Evolutionary conservation across 2,888 invertebrate species (phyloP).

Genomic region (Thymelicus sylvestris): DNA sequence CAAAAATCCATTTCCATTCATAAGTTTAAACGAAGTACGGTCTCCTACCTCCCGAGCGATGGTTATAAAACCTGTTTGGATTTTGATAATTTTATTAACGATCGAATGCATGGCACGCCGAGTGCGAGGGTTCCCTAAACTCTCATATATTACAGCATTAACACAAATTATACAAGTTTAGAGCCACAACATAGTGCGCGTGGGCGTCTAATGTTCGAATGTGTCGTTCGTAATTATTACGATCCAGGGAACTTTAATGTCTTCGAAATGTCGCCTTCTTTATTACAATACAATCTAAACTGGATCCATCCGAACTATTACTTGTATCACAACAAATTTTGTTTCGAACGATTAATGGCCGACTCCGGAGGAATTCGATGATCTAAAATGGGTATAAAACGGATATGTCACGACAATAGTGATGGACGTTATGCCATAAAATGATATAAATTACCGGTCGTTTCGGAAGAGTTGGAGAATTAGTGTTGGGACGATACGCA

Average conservation of each 20-base stretch:
- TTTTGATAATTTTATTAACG: conserved; percentile 85
- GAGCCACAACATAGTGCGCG: conserved; percentile 80
- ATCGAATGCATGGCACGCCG: conserved; percentile 76
- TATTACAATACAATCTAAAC: conserved; percentile 79
- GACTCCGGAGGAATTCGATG: conserved; percentile 42
- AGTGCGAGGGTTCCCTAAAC: conserved; percentile 74
- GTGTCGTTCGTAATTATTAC: conserved; percentile 83
- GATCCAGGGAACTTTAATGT: conserved; percentile 82
- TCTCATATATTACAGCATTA: conserved; percentile 84
- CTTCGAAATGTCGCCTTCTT: conserved; percentile 79
- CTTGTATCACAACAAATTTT: conserved; percentile 71
- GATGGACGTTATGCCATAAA: conserved; percentile 32
- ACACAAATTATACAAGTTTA: conserved; percentile 84
- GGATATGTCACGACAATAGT: conserved; percentile 26
- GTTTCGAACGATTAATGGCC: conserved; percentile 59
- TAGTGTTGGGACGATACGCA: conserved; percentile 76
- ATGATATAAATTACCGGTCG: conserved; percentile 39
- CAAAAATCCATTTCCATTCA: conserved; percentile 83
- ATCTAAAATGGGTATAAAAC: conserved; percentile 38
- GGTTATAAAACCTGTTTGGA: conserved; percentile 82
- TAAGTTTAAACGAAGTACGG: conserved; percentile 70
- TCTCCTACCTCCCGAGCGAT: conserved; percentile 74
- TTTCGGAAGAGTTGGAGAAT: conserved; percentile 60
- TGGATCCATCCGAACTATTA: conserved; percentile 67
- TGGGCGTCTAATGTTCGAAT: conserved; percentile 83